Conservation (phyloP, 1,140 invertebrate species). For the Drosophila sturtevanti region DNA sequence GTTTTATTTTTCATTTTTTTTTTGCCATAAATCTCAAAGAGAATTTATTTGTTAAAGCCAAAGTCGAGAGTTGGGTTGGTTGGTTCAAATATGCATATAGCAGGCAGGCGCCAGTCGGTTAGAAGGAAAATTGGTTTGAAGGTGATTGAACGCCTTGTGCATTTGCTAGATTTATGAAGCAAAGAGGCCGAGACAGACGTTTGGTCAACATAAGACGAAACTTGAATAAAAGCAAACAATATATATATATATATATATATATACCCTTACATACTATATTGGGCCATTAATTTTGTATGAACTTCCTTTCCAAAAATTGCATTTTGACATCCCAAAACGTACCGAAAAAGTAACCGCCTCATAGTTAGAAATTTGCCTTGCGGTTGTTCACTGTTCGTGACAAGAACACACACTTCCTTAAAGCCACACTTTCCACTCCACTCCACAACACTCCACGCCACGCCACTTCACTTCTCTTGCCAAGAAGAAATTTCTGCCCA, state of each 20-base stretch:
- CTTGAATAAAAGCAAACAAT: slow-evolving; percentile 24
- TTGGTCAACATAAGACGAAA: slow-evolving; percentile 23
- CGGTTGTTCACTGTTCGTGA: slow-evolving; percentile 34
- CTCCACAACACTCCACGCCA: too few species aligned
- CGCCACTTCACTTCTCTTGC: background rate
- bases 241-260: slow-evolving; percentile 10
- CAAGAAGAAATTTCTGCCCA: slow-evolving; percentile 26
- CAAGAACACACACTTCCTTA: slow-evolving; percentile 27
- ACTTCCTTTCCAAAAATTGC: slow-evolving; percentile 61
- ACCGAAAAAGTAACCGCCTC: slow-evolving; percentile 8
- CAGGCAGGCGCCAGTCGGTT: slow-evolving; percentile 36
- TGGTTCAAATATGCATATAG: slow-evolving; percentile 25
- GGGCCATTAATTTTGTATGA: slow-evolving; percentile 52
- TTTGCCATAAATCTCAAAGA: slow-evolving; percentile 67
- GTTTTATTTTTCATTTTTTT: slow-evolving; percentile 14
- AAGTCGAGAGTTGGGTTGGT: slow-evolving; percentile 49
- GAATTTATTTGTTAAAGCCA: slow-evolving; percentile 73
- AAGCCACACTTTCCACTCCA: background rate
- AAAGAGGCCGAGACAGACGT: background rate
- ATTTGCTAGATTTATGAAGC: slow-evolving; percentile 67
- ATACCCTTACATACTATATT: background rate
- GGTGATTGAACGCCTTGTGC: slow-evolving; percentile 62
- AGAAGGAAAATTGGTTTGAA: slow-evolving; percentile 24
- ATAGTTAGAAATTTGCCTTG: background rate
- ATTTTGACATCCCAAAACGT: slow-evolving; percentile 23